Percentiles rank a stretch among this genome's conserved stretches.
Evolutionary conservation across 2,797 vertebrate species (phyloP).

Genomic region (Vultur gryphus): DNA sequence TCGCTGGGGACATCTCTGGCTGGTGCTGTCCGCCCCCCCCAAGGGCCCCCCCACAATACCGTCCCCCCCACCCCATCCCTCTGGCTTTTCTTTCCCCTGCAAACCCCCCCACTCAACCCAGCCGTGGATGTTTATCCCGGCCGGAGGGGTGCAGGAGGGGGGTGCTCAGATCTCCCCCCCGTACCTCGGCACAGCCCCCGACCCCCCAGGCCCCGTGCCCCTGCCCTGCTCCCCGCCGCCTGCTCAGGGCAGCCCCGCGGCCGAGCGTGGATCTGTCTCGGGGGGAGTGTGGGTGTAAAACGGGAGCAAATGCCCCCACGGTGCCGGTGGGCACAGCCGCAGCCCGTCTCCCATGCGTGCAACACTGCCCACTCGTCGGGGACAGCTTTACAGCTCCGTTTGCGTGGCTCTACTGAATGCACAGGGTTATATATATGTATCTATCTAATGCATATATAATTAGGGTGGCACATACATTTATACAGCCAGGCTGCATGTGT

Average conservation of each 20-base stretch:
- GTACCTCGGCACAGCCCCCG: neutral
- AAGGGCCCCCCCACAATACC: neutral
- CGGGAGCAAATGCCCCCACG: fast-evolving
- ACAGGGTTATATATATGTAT: fast-evolving
- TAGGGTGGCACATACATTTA: neutral
- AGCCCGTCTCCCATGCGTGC: fast-evolving
- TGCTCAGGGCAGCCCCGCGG: neutral
- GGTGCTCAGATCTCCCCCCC: fast-evolving
- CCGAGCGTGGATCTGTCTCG: fast-evolving
- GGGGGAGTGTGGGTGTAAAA: neutral
- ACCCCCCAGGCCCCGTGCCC: fast-evolving
- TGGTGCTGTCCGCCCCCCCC: fast-evolving
- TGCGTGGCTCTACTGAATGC: fast-evolving
- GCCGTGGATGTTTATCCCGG: neutral
- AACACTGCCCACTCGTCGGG: neutral
- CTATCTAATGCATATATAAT: fast-evolving
- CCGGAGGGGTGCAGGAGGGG: fast-evolving
- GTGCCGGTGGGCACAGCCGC: neutral
- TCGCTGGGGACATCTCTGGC: neutral
- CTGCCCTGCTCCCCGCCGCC: neutral
- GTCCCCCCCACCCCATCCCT: neutral
- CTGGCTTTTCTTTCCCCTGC: neutral
- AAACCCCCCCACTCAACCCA: fast-evolving
- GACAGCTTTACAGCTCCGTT: neutral
- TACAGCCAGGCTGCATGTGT: fast-evolving